Conservation (phyloP, 2,797 vertebrate species). For the Syndactyla subalaris region DNA sequence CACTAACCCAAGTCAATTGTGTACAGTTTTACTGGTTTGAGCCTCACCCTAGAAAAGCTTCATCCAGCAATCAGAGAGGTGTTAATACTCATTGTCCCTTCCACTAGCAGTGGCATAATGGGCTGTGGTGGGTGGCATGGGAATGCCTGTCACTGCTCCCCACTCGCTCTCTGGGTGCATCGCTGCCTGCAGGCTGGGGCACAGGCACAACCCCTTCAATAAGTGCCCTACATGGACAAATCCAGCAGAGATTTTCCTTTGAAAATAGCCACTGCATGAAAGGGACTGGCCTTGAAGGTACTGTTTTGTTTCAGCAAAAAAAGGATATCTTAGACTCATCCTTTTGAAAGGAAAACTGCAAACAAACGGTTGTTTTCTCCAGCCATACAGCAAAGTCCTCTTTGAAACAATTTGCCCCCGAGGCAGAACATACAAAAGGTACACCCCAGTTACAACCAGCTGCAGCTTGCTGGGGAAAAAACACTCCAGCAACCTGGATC, state of each 20-base stretch:
- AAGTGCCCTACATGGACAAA: background rate
- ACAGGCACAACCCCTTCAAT: background rate
- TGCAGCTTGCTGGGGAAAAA: constrained; percentile 48
- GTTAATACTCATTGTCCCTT: background rate
- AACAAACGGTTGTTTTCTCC: constrained; percentile 19
- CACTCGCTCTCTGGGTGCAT: accelerated
- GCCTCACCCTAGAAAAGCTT: constrained; percentile 11
- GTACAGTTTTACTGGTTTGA: background rate
- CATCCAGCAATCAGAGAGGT: background rate
- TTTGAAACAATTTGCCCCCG: background rate
- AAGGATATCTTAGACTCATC: background rate
- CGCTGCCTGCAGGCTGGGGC: background rate
- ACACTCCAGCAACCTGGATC: background rate
- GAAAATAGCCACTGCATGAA: background rate
- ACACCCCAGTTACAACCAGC: constrained; percentile 37
- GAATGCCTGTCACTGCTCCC: background rate
- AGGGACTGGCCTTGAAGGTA: background rate
- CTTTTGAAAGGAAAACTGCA: constrained; percentile 18
- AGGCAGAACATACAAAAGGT: constrained; percentile 37
- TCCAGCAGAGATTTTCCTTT: background rate
- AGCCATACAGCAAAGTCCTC: background rate
- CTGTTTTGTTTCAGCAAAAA: background rate
- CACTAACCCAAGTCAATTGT: constrained; percentile 10
- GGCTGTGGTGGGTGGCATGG: background rate
- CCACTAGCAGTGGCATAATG: background rate